phyloP scores from a whole-genome alignment of 2,888 invertebrate genomes.

The Acrobasis consociella region DNA sequence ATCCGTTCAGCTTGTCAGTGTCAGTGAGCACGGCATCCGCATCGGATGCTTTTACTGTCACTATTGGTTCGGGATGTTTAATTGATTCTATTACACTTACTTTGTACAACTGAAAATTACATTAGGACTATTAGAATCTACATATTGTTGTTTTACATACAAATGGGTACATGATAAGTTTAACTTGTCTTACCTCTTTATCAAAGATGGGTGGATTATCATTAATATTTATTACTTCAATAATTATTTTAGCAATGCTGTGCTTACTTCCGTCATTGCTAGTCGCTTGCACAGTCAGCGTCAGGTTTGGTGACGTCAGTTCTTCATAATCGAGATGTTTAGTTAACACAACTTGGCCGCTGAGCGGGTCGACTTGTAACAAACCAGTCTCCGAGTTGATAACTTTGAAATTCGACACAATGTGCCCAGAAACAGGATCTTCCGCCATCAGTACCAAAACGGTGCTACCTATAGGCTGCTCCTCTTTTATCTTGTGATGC shows the following conservation, averaged over 20 bases:
- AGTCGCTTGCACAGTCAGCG: constrained; percentile 81
- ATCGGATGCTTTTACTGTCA: constrained; percentile 88
- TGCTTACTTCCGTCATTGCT: constrained; percentile 79
- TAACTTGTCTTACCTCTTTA: constrained; percentile 70
- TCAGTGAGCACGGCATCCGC: constrained; percentile 84
- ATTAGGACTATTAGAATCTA: constrained; percentile 10
- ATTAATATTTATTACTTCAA: constrained; percentile 89
- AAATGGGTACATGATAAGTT: constrained; percentile 2
- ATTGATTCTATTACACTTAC: constrained; percentile 88
- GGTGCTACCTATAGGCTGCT: constrained; percentile 88
- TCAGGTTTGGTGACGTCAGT: constrained; percentile 82
- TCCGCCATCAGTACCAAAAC: constrained; percentile 86
- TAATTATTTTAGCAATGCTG: constrained; percentile 86
- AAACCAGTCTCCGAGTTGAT: constrained; percentile 80
- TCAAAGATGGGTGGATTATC: constrained; percentile 90
- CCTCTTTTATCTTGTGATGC: constrained; percentile 87
- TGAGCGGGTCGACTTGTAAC: constrained; percentile 84
- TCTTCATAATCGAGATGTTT: constrained; percentile 90
- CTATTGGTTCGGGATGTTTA: constrained; percentile 85
- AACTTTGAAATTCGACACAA: constrained; percentile 84
- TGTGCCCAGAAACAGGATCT: constrained; percentile 86
- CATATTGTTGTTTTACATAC: neutral
- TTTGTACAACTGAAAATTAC: constrained; percentile 82
- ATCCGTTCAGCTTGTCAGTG: constrained; percentile 82
- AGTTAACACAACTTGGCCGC: constrained; percentile 89